Conservation (phyloP, 2,113 vertebrate genomes). For the Machaerirhynchus nigripectus region DNA sequence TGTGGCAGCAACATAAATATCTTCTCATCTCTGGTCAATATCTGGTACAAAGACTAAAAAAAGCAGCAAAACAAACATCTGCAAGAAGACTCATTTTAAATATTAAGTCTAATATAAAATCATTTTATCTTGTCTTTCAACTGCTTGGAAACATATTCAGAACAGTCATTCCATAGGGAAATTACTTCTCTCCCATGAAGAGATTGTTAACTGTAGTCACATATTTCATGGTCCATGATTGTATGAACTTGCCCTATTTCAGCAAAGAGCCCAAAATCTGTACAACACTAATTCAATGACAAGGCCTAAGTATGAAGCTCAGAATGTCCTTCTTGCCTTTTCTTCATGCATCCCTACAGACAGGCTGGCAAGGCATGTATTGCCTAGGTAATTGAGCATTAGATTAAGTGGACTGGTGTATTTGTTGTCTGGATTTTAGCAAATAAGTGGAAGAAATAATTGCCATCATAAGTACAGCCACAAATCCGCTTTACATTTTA, state of each 20-base stretch:
- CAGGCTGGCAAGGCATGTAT: not conserved
- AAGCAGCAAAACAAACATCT: not conserved
- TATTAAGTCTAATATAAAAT: conserved; percentile 44
- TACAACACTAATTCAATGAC: not conserved
- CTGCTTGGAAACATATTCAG: conserved; percentile 55
- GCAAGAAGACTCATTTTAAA: conserved; percentile 24
- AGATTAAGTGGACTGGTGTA: conserved; percentile 33
- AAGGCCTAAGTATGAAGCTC: not conserved
- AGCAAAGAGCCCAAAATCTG: not conserved
- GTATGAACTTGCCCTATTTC: conserved; percentile 22
- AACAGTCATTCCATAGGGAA: conserved; percentile 40
- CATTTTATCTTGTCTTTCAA: conserved; percentile 37
- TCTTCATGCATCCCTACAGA: not conserved
- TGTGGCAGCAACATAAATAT: not conserved
- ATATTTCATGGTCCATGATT: not conserved
- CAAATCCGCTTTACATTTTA: conserved; percentile 51
- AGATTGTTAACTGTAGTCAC: conserved; percentile 22
- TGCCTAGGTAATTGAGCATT: conserved; percentile 33
- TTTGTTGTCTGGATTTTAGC: conserved; percentile 50
- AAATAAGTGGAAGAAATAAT: conserved; percentile 54
- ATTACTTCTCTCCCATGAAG: conserved; percentile 27
- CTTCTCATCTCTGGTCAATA: not conserved
- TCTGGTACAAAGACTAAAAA: conserved; percentile 3
- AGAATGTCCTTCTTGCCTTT: not conserved
- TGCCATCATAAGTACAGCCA: conserved; percentile 30